A percentile compares a stretch with the other conserved stretches of the same genome.
Evolutionary conservation across 2,113 vertebrate species (phyloP).

Genomic region (Pycnonotus jocosus): DNA sequence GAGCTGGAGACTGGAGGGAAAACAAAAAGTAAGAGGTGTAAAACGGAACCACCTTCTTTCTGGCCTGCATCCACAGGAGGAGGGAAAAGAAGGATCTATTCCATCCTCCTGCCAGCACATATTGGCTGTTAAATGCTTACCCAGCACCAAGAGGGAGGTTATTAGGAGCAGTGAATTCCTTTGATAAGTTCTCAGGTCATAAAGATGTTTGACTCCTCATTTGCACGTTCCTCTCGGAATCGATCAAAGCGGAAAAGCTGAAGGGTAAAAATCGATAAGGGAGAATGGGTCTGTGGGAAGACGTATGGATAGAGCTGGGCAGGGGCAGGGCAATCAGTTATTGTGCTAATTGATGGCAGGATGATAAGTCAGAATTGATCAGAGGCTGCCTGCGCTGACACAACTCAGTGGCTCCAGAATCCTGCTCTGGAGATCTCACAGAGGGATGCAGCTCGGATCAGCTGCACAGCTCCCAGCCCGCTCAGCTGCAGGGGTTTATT

Average conservation of each 20-base stretch:
- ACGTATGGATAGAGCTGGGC: background rate
- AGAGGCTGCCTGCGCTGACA: background rate
- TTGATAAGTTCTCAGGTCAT: background rate
- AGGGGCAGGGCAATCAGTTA: background rate
- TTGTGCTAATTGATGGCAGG: background rate
- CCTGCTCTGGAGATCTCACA: background rate
- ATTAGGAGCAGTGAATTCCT: background rate
- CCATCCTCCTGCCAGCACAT: background rate
- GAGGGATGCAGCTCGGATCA: background rate
- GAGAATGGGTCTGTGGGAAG: background rate
- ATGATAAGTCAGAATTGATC: slow-evolving; percentile 17
- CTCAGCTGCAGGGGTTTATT: background rate
- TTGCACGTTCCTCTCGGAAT: background rate
- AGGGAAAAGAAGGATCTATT: background rate
- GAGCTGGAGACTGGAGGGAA: background rate
- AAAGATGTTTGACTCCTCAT: slow-evolving; percentile 39
- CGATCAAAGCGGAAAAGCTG: background rate
- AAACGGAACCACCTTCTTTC: background rate
- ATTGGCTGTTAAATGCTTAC: background rate
- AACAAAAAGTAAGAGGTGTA: background rate
- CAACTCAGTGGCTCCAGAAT: background rate
- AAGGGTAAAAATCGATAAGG: slow-evolving; percentile 9
- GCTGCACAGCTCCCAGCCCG: background rate
- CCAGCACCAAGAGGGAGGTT: background rate
- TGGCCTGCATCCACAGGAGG: background rate